Base-by-base conservation (phyloP, 2,113 vertebrate genomes). In the Acanthochromis polyacanthus region DNA sequence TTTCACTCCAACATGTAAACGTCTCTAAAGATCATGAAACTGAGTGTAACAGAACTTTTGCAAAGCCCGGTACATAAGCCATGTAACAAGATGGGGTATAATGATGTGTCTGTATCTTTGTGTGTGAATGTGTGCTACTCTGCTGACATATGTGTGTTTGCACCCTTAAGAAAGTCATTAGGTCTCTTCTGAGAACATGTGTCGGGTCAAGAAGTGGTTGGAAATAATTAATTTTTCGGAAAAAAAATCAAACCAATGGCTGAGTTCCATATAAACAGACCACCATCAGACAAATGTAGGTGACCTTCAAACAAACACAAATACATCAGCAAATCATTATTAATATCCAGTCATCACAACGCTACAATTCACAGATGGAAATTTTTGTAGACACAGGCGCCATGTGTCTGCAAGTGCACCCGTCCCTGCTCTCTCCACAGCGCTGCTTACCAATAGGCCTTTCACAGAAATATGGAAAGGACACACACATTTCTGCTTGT, bases 31-130 rank as follows among this genome's bases (percentile, higher is more conserved):
- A n/a, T n/a, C n/a, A n/a, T n/a, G n/a, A n/a, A n/a, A n/a, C n/a
- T n/a, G n/a, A n/a, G n/a, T n/a, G n/a, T n/a, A n/a, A n/a, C n/a
- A n/a, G n/a, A n/a, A n/a, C n/a, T n/a, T n/a, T n/a, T n/a, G n/a
- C n/a, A n/a, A n/a, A n/a, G n/a, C n/a, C n/a, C n/a, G n/a, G n/a
- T n/a, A n/a, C 57, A 62, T 87, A 82, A 81, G 67, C 72, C 61
- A 60, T 79, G 57, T 77, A 75, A 78, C 81, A 77, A 72, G 22
- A 84, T 23, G 70, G 14, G 20, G 28, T 48, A 62, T 61, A 63
- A 32, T 40, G 50, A 36, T 16, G 16, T 58, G 25, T 19, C 30
- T 46, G 25, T 64, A 30, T 71, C 14, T 55, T 19, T 45, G 22
- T 64, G 40, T 68, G 45, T 68, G 69, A 19, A 3, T 57, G 55